Base-by-base conservation (phyloP, 2,797 vertebrate genomes). In the Coluber constrictor region DNA sequence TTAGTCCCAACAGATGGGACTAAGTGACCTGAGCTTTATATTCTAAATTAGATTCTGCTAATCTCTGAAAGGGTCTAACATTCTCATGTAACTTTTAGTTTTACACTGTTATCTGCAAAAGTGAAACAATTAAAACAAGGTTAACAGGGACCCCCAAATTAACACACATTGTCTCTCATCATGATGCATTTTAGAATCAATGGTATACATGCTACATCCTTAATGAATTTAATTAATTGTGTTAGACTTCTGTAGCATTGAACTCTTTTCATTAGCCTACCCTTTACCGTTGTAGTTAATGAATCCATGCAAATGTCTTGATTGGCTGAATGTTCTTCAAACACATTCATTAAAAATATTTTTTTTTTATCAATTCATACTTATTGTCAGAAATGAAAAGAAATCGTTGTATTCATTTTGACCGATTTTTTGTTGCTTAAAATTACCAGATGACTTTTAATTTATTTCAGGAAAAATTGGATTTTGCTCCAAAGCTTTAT, bases 61-160 rank as follows among this genome's bases (percentile, higher is more conserved):
- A 37, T 29, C 94, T 98, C 32, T 13, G 87, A 94, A 98, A 98
- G 0, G 91, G n/a, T 87, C 12, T 6, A 66, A 98, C 96, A 0
- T 98, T 97, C 87, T 99, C 98, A 57, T 99, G 98, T 16, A 99
- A 94, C 98, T 98, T 91, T 88, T 88, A 4, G 1, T 0, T 0
- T 89, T 96, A 0, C 97, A 92, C 96, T 5, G 95, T 98, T 96
- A 99, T 98, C 99, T 99, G 96, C 89, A 93, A 59, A 63, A 0
- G 89, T 86, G 4, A 92, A 93, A 92, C 5, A 92, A 5, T 16
- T 92, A 3, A 94, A 91, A 63, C 10, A 93, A 51, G 27, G 60
- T 0, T 83, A 32, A 20, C 83, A 57, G 5, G 1, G 1, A 5
- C 86, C 56, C 9, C 2, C 37, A 89, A 63, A 29, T 5, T 12